These are phyloP conservation scores for Danio choprae DNA, from an alignment of 2,797 vertebrate genomes.

Conservation along the genomic window DNA sequence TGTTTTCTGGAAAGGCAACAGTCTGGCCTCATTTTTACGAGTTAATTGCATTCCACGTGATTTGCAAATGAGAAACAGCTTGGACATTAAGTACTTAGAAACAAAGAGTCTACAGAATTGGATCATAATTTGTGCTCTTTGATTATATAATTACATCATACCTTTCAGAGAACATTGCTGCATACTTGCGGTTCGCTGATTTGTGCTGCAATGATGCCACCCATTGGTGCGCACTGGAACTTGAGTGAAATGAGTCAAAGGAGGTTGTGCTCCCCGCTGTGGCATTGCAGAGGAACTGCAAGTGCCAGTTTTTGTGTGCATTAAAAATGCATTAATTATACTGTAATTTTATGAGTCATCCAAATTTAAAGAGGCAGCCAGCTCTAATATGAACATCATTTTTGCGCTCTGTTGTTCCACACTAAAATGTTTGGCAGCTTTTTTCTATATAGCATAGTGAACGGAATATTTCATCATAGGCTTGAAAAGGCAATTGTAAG, in stretches of 20 bases:
- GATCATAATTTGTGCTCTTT: constrained; percentile 49
- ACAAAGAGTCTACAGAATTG: constrained; percentile 46
- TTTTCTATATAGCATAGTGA: not conserved
- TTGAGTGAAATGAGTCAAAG: not conserved
- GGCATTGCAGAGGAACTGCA: not conserved
- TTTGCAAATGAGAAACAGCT: constrained; percentile 32
- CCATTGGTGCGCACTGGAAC: constrained; percentile 42
- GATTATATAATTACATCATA: constrained; percentile 70
- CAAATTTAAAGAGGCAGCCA: not conserved
- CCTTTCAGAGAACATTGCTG: constrained; percentile 46
- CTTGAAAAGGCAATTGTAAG: not conserved
- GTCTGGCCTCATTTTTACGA: not conserved
- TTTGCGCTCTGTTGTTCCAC: not conserved
- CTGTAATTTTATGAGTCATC: not conserved
- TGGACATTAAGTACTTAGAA: constrained; percentile 35
- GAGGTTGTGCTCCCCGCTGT: not conserved
- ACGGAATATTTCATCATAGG: no score
- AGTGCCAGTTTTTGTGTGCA: constrained; percentile 8
- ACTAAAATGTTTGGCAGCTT: not conserved
- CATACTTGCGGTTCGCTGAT: constrained; percentile 3
- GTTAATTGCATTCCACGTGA: constrained; percentile 15
- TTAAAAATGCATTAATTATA: not conserved
- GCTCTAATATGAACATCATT: not conserved
- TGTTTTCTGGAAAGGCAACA: constrained; percentile 26
- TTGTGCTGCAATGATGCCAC: constrained; percentile 37